Evolutionary conservation across 2,888 invertebrate species (phyloP).

Genomic region (Augochlorella aurata): DNA sequence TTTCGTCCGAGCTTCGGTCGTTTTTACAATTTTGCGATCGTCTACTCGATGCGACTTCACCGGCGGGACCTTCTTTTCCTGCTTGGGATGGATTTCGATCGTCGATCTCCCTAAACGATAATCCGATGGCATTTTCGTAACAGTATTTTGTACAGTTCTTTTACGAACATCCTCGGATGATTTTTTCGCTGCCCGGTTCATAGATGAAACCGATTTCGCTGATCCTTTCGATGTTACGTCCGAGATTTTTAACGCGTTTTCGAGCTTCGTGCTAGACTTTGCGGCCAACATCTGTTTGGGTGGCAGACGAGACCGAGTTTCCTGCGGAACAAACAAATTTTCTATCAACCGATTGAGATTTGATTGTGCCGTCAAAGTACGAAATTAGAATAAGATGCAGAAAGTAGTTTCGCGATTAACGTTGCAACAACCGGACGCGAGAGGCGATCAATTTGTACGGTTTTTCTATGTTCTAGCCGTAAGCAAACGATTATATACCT

Average conservation of each 20-base stretch:
- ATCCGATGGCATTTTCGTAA: constrained; percentile 27
- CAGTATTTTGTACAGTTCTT: neutral
- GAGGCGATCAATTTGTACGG: no score
- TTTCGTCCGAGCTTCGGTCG: neutral
- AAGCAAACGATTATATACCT: constrained; percentile 22
- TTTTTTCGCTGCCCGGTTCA: constrained; percentile 2
- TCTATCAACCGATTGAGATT: neutral
- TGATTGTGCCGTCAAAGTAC: neutral
- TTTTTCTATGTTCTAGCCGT: neutral
- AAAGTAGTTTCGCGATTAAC: neutral
- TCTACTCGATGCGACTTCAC: constrained; percentile 15
- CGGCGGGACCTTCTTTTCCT: constrained; percentile 10
- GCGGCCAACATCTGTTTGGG: neutral
- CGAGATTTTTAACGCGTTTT: constrained; percentile 2
- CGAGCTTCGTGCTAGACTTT: constrained; percentile 25
- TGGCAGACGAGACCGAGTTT: constrained; percentile 12
- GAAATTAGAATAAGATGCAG: neutral
- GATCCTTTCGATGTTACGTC: constrained; percentile 4
- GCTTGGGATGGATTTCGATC: neutral
- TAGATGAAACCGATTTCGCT: neutral
- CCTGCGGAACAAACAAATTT: constrained; percentile 18
- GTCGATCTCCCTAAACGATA: constrained; percentile 4
- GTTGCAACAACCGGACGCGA: no score
- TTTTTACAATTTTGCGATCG: constrained; percentile 22
- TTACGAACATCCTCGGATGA: neutral